phyloP scores from a whole-genome alignment of 2,888 invertebrate species.

The Drosophila emarginata region DNA sequence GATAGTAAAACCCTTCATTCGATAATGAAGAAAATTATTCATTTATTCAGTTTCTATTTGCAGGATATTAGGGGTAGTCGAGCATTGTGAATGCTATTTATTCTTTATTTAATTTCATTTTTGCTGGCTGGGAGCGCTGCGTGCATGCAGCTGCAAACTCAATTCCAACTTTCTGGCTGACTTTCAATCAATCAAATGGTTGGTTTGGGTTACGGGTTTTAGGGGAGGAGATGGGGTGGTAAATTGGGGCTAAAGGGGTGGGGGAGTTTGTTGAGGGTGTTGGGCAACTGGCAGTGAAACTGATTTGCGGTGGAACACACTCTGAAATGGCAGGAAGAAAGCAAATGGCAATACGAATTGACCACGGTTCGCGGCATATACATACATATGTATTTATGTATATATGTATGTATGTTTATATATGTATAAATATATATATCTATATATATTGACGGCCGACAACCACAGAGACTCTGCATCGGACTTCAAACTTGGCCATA shows the following conservation, averaged over 20 bases:
- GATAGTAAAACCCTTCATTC: too few species aligned
- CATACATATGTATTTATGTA: too few species aligned
- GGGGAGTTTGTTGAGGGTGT: background rate
- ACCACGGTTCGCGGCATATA: slow-evolving; percentile 29
- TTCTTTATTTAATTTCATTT: slow-evolving; percentile 6
- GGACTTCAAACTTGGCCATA: slow-evolving; percentile 14
- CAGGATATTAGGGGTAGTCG: background rate
- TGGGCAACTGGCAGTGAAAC: slow-evolving; percentile 37
- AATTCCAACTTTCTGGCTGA: slow-evolving; percentile 42
- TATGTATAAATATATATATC: too few species aligned
- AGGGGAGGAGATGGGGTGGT: too few species aligned
- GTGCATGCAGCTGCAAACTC: slow-evolving; percentile 38
- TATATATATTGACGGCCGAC: slow-evolving; percentile 35
- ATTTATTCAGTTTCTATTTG: background rate
- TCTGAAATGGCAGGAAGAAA: slow-evolving; percentile 1
- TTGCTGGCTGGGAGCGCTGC: background rate
- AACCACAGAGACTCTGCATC: slow-evolving; percentile 20
- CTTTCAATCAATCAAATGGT: slow-evolving; percentile 58
- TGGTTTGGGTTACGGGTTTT: slow-evolving; percentile 5
- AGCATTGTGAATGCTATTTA: background rate
- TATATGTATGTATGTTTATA: slow-evolving; percentile 17
- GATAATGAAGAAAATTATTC: too few species aligned
- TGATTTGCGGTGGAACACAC: slow-evolving; percentile 56
- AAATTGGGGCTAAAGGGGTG: background rate
- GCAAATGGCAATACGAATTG: background rate